These are phyloP conservation scores for Brachyhypopomus occidentalis DNA, from an alignment of 2,113 vertebrate genomes.

Conservation along the genomic window DNA sequence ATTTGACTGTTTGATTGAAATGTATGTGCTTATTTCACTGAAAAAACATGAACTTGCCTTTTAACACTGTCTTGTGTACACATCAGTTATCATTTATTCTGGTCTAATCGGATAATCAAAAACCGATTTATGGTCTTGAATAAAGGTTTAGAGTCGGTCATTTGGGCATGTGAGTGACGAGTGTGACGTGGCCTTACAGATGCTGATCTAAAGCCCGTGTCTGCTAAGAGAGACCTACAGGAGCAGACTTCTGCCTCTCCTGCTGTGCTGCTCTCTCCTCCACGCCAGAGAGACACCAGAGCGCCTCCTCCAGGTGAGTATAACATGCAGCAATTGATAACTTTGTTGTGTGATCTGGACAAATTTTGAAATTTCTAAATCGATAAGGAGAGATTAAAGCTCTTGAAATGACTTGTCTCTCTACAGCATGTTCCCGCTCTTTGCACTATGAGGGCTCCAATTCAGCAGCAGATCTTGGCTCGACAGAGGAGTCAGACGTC, in stretches of 20 bases:
- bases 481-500: constrained; percentile 53
- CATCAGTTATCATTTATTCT: too few species aligned
- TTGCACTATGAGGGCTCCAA: not conserved
- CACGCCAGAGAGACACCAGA: constrained; percentile 77
- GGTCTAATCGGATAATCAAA: not conserved
- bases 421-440: constrained; percentile 13
- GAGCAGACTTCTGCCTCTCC: constrained; percentile 65
- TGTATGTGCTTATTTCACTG: not conserved
- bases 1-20: not conserved
- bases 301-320: constrained; percentile 60
- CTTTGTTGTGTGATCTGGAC: not conserved
- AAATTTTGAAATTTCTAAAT: not conserved
- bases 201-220: not conserved
- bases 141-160: too few species aligned
- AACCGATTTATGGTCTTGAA: not conserved
- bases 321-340: not conserved
- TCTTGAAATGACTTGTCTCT: not conserved
- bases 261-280: constrained; percentile 84
- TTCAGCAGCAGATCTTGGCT: constrained; percentile 33
- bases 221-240: constrained; percentile 9
- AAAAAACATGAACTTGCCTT: too few species aligned
- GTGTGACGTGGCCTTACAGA: not conserved
- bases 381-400: too few species aligned
- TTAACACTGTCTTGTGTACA: too few species aligned
- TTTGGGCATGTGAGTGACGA: not conserved